Evolutionary conservation across 1,140 invertebrate species (phyloP), one percentile per base, ranked within the genome.

Genomic region (Trachymyrmex cornetzi): DNA sequence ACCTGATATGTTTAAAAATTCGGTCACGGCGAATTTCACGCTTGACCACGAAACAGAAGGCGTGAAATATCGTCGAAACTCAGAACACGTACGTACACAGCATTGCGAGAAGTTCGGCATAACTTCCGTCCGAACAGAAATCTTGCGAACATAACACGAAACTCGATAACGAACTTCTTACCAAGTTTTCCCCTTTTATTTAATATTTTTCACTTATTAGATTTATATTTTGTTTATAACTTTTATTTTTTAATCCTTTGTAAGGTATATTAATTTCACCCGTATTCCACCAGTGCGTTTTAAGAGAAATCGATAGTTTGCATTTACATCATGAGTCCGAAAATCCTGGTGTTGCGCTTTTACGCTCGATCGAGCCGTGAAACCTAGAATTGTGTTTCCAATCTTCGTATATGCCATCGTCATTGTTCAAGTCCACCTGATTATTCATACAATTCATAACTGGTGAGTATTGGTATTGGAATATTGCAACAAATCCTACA

Each of bases 1-100:
- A 50, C 77, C n/a, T 94, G 94, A 94, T 94, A 94, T 94, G 94
- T 94, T 91, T 93, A 75, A 86, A 88, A 94, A 94, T 94, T 94
- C 93, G 93, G 91, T 92, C 89, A 90, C 85, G 61, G 80, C 86
- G 86, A 72, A 75, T 87, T 91, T 74, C 38, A 71, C n/a, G 66
- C 72, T 63, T 72, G 69, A 63, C 61, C 61, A 61, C 72, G 4
- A 57, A 72, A 72, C 55, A 72, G 27, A 74, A 66, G 30, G 87
- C 66, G 34, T 27, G 66, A 79, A 64, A 38, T 14, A 61, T 48
- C 50, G 64, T 53, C 77, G 77, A 61, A 81, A 81, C 75, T 84
- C 74, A 48, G 69, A 9, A 69, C 64, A 81, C 22, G 77, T 80
- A 48, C 27, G n/a, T 67, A 27, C 16, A 71, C 19, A 38, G 44